These are phyloP conservation scores for Lacanobia oleracea DNA, from an alignment of 2,888 invertebrate species.

Conservation along the genomic window DNA sequence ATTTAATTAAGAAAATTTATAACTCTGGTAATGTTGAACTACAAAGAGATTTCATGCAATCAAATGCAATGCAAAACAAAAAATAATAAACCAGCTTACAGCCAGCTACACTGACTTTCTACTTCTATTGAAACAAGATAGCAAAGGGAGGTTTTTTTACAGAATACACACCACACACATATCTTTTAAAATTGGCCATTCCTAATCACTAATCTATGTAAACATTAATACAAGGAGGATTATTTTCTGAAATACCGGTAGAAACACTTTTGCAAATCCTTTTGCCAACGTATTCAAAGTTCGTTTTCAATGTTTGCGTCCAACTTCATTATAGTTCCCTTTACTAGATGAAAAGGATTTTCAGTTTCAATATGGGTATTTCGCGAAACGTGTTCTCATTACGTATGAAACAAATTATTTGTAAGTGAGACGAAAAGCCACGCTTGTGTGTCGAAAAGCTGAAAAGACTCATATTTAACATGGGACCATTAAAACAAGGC, in stretches of 20 bases:
- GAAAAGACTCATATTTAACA: neutral
- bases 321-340: neutral
- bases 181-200: neutral
- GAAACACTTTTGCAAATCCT: neutral
- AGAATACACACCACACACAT: neutral
- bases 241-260: neutral
- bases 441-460: neutral
- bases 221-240: neutral
- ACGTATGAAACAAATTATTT: neutral
- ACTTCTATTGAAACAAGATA: neutral
- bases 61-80: neutral
- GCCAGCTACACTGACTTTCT: neutral
- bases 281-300: neutral
- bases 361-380: neutral
- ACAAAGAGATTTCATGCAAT: neutral
- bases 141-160: neutral
- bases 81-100: neutral
- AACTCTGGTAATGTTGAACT: neutral
- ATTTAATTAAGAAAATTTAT: neutral
- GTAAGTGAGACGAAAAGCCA: neutral
- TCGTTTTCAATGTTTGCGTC: neutral
- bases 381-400: neutral
- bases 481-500: neutral
- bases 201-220: neutral
- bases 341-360: constrained; percentile 5